Evolutionary conservation across 2,888 invertebrate genomes (phyloP).

Genomic region (Ctenicera cuprea): DNA sequence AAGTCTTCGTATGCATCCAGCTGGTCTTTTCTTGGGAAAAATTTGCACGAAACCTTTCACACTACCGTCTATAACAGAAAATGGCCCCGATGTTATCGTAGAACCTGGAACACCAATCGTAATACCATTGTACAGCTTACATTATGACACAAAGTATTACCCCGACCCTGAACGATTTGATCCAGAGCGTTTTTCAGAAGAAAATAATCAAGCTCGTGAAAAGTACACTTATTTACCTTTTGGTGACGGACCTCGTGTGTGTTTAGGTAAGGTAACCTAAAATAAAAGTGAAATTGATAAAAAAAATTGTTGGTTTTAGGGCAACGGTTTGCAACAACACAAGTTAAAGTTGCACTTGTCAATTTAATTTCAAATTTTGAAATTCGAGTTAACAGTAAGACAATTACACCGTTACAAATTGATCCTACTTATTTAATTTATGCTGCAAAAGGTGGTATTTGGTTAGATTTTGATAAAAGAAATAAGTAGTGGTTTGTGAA

Average conservation of each 20-base stretch:
- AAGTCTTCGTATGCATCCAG: slow-evolving; percentile 63
- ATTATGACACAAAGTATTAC: slow-evolving; percentile 57
- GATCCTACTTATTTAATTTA: slow-evolving; percentile 59
- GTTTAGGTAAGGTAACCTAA: slow-evolving; percentile 58
- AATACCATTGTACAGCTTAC: slow-evolving; percentile 55
- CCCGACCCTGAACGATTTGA: slow-evolving; percentile 55
- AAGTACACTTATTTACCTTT: slow-evolving; percentile 64
- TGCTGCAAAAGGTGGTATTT: slow-evolving; percentile 60
- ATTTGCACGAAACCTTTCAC: slow-evolving; percentile 58
- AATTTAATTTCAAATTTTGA: slow-evolving; percentile 62
- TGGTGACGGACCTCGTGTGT: slow-evolving; percentile 65
- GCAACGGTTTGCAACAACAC: slow-evolving; percentile 59
- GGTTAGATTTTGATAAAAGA: slow-evolving; percentile 69
- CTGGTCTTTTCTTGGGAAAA: slow-evolving; percentile 55
- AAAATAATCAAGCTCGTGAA: slow-evolving; percentile 60
- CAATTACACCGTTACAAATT: slow-evolving; percentile 58
- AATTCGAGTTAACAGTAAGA: slow-evolving; percentile 64
- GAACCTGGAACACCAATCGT: slow-evolving; percentile 56
- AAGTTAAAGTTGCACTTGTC: slow-evolving; percentile 58
- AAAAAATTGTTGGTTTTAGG: slow-evolving; percentile 47
- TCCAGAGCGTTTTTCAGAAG: slow-evolving; percentile 60
- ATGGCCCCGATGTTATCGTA: slow-evolving; percentile 51
- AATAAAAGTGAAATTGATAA: no score
- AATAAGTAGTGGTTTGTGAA: slow-evolving; percentile 30
- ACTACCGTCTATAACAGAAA: slow-evolving; percentile 57